phyloP scores from a whole-genome alignment of 2,113 vertebrate species.

The Zapus hudsonius region DNA sequence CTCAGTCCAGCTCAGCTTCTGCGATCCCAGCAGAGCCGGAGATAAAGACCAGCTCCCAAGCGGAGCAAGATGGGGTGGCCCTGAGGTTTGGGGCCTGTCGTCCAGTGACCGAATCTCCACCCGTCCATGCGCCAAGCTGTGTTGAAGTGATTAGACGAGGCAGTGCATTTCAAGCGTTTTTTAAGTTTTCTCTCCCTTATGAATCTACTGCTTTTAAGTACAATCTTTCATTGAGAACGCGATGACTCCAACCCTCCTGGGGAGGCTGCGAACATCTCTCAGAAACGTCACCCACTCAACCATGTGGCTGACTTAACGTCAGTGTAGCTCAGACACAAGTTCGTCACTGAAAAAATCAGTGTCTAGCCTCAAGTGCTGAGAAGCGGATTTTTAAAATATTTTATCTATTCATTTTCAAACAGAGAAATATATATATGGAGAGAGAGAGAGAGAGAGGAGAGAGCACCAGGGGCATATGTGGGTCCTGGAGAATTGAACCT shows the following conservation, averaged over 20 bases:
- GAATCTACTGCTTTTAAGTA: neutral
- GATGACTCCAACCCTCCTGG: neutral
- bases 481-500: no score
- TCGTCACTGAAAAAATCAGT: neutral
- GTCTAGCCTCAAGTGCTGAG: neutral
- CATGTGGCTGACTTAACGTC: neutral
- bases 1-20: neutral
- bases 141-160: slow-evolving; percentile 30
- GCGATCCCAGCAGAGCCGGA: neutral
- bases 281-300: no score
- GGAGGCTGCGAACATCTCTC: no score
- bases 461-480: no score
- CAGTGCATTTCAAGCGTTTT: neutral
- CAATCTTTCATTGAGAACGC: neutral
- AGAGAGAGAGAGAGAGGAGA: no score
- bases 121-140: neutral
- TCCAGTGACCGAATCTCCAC: neutral
- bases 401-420: no score
- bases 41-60: neutral
- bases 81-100: neutral
- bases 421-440: no score
- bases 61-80: neutral
- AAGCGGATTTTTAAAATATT: slow-evolving; percentile 43
- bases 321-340: neutral
- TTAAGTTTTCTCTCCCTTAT: neutral